phyloP scores from a whole-genome alignment of 1,140 invertebrate genomes.

The Cheumatopsyche charites region DNA sequence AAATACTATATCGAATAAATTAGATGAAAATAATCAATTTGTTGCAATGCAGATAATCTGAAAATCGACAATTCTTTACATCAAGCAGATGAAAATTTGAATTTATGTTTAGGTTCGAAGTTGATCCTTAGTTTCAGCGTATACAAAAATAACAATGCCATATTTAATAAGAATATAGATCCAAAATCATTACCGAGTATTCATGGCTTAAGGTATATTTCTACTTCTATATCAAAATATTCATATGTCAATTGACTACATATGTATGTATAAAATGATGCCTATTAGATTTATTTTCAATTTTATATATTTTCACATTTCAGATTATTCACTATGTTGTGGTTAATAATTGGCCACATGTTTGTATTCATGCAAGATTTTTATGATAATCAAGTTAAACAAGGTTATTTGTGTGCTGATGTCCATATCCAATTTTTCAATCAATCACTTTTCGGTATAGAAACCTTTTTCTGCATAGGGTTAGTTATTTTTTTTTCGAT shows the following conservation, averaged over 20 bases:
- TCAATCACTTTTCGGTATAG: slow-evolving; percentile 28
- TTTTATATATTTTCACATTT: slow-evolving; percentile 7
- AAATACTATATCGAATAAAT: too few species aligned
- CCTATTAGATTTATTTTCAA: too few species aligned
- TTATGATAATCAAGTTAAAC: slow-evolving; percentile 18
- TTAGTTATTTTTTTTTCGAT: background rate
- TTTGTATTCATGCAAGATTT: slow-evolving; percentile 34
- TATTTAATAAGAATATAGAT: slow-evolving; percentile 15
- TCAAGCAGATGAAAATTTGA: background rate
- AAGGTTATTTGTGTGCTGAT: slow-evolving; percentile 23
- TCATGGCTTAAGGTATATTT: slow-evolving; percentile 37
- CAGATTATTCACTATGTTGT: slow-evolving; percentile 39
- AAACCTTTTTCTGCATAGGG: slow-evolving; percentile 42
- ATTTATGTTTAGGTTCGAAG: slow-evolving; percentile 16
- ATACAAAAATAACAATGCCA: slow-evolving; percentile 18
- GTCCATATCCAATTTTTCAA: slow-evolving; percentile 29
- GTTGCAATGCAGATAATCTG: too few species aligned
- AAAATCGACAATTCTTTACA: too few species aligned
- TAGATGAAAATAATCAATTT: too few species aligned
- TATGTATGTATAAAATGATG: too few species aligned
- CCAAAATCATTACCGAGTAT: slow-evolving; percentile 3
- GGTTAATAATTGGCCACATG: slow-evolving; percentile 30
- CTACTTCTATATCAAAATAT: too few species aligned
- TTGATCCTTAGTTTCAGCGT: slow-evolving; percentile 34
- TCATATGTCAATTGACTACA: too few species aligned